Evolutionary conservation across 2,113 vertebrate genomes (phyloP).

Genomic region (Ibidorhyncha struthersii): DNA sequence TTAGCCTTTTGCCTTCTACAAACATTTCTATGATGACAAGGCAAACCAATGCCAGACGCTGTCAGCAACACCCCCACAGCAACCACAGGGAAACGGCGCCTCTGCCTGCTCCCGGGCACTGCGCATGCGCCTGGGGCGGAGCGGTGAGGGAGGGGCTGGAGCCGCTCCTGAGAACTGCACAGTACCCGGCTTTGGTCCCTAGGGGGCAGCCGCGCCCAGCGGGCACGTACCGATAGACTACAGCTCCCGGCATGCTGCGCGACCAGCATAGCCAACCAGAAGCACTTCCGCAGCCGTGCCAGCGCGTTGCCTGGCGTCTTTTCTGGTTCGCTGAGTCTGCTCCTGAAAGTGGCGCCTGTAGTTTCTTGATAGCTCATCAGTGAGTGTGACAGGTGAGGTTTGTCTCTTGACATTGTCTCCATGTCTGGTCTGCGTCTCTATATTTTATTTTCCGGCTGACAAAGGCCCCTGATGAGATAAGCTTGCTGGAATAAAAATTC

Average conservation of each 20-base stretch:
- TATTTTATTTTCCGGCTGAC: background rate
- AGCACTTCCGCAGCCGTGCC: fast-evolving
- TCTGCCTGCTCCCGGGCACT: background rate
- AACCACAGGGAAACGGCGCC: too few relatives aligned
- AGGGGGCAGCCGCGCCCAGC: too few relatives aligned
- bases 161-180: too few relatives aligned
- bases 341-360: background rate
- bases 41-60: background rate
- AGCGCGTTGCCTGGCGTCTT: fast-evolving
- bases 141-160: too few relatives aligned
- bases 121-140: background rate
- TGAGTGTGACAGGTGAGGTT: too few relatives aligned
- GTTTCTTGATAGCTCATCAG: background rate
- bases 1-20: too few relatives aligned
- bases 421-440: background rate
- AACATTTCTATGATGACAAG: too few relatives aligned
- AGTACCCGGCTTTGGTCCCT: too few relatives aligned
- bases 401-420: background rate
- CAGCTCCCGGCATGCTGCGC: background rate
- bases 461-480: background rate
- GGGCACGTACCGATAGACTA: background rate
- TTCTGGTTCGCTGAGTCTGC: background rate
- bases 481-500: background rate
- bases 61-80: background rate
- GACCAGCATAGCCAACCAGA: background rate